Evolutionary conservation across 2,888 invertebrate species (phyloP).

Genomic region (Philaethria dido): DNA sequence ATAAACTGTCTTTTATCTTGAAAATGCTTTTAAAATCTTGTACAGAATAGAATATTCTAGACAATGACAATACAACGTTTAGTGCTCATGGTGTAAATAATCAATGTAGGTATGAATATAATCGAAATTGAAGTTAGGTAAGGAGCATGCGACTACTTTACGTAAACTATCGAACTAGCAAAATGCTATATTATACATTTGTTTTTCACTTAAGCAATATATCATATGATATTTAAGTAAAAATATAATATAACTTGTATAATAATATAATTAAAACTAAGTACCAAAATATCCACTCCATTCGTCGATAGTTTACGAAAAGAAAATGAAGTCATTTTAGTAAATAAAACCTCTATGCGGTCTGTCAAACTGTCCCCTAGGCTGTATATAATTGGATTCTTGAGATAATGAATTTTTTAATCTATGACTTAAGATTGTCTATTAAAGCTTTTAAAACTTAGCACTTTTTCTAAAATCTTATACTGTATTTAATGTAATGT

Average conservation of each 20-base stretch:
- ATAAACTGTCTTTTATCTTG: conserved; percentile 19
- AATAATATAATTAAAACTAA: background rate
- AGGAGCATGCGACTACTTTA: conserved; percentile 25
- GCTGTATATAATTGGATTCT: conserved; percentile 34
- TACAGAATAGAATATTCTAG: conserved; percentile 40
- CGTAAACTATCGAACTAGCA: background rate
- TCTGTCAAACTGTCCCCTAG: conserved; percentile 25
- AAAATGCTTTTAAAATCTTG: conserved; percentile 31
- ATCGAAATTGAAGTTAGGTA: conserved; percentile 24
- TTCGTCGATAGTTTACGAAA: background rate
- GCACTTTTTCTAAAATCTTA: conserved; percentile 40
- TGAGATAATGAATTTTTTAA: conserved; percentile 31
- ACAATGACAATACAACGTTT: conserved; percentile 69
- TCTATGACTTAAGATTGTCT: conserved; percentile 35
- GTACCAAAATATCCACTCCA: background rate
- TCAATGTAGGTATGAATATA: conserved; percentile 31
- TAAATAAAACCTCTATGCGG: conserved; percentile 18
- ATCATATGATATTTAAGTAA: too few relatives aligned
- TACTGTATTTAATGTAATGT: conserved; percentile 34
- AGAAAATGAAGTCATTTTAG: conserved; percentile 14
- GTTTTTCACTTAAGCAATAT: too few relatives aligned
- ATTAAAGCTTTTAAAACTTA: conserved; percentile 39
- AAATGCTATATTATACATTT: background rate
- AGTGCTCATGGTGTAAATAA: conserved; percentile 74
- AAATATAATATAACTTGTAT: too few relatives aligned